phyloP scores from a whole-genome alignment of 2,797 vertebrate species.

The Phalanger gymnotis region DNA sequence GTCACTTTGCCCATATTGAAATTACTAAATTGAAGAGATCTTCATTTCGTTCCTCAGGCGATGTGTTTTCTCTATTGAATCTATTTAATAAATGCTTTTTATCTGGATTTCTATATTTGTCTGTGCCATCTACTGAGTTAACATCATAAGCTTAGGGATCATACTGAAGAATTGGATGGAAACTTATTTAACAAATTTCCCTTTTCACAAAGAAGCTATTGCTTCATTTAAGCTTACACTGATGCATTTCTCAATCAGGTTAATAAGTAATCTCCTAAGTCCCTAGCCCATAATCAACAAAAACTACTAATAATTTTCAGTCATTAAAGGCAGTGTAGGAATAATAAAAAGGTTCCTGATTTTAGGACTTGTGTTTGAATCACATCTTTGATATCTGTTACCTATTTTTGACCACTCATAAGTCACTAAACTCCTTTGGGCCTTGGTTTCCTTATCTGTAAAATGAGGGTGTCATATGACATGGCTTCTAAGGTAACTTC shows the following conservation, averaged over 20 bases:
- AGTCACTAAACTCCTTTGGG: fast-evolving
- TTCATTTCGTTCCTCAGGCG: not conserved
- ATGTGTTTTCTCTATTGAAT: not conserved
- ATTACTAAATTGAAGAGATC: not conserved
- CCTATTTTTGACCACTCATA: not conserved
- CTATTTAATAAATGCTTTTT: not conserved
- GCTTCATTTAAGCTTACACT: fast-evolving
- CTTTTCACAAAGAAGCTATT: fast-evolving
- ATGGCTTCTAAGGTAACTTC: not conserved
- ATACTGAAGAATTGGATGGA: fast-evolving
- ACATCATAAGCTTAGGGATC: not conserved
- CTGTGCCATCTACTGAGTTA: fast-evolving
- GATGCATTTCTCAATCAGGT: fast-evolving
- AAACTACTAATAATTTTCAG: fast-evolving
- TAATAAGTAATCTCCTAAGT: not conserved
- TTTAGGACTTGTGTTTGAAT: not conserved
- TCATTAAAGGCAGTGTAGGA: not conserved
- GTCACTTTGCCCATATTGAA: not conserved
- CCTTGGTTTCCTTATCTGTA: not conserved
- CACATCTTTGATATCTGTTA: not conserved
- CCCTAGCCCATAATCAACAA: not conserved
- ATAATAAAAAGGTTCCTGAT: not conserved
- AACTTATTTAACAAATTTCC: fast-evolving
- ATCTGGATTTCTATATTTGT: slow-evolving; percentile 11
- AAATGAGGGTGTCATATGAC: fast-evolving